Percentiles rank a stretch among this genome's conserved stretches.
Conservation (phyloP, 2,888 invertebrate species). For the Teleiodes luculella region DNA sequence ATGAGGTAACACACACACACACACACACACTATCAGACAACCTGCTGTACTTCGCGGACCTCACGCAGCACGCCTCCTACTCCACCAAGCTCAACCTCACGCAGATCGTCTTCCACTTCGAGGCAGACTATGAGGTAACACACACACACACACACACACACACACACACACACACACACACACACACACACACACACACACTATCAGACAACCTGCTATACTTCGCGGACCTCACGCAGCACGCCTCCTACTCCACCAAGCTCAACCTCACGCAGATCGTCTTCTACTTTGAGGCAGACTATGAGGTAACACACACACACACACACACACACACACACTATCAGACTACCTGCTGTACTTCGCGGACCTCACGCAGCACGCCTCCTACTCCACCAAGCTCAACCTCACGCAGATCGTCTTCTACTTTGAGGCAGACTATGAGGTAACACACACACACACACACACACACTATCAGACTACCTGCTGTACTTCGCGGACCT, state of each 20-base stretch:
- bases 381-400: conserved; percentile 81
- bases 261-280: conserved; percentile 88
- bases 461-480: too few relatives aligned
- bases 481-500: too few relatives aligned
- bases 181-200: too few relatives aligned
- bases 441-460: too few relatives aligned
- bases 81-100: conserved; percentile 82
- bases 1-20: too few relatives aligned
- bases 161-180: too few relatives aligned
- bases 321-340: too few relatives aligned
- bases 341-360: conserved; percentile 94
- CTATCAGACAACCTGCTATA: conserved; percentile 94
- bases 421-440: conserved; percentile 95
- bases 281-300: conserved; percentile 94
- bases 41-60: conserved; percentile 81
- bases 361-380: conserved; percentile 84
- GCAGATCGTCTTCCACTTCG: conserved; percentile 91
- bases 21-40: too few relatives aligned
- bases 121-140: conserved; percentile 82
- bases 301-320: too few relatives aligned
- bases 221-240: conserved; percentile 86
- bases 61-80: conserved; percentile 82
- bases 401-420: conserved; percentile 89
- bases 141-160: too few relatives aligned
- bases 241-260: conserved; percentile 80